These are phyloP conservation scores for Myiotriccus ornatus DNA, from an alignment of 2,797 vertebrate genomes.

Conservation along the genomic window DNA sequence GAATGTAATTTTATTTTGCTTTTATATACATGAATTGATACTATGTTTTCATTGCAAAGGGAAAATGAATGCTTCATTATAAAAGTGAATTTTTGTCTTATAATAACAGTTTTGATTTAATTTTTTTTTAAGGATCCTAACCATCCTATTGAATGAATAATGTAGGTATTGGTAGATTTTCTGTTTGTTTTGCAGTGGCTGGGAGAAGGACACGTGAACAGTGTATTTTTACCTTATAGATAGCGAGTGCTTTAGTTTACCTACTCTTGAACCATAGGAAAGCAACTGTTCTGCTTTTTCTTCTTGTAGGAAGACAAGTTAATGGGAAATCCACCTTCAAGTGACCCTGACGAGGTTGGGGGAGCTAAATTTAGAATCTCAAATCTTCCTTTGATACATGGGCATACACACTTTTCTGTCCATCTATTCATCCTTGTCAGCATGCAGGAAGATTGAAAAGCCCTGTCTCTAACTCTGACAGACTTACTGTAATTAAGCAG, in stretches of 20 bases:
- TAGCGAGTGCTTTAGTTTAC: background rate
- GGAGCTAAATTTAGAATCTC: conserved; percentile 17
- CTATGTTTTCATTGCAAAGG: background rate
- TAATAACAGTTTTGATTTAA: background rate
- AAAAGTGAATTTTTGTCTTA: background rate
- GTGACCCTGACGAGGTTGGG: background rate
- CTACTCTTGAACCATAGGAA: background rate
- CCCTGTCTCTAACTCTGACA: background rate
- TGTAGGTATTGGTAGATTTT: background rate
- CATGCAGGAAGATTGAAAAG: background rate
- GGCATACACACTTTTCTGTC: background rate
- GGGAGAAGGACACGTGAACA: background rate
- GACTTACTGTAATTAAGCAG: background rate
- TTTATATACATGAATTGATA: background rate
- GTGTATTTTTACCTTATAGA: background rate
- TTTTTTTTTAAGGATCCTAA: background rate
- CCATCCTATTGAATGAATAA: background rate
- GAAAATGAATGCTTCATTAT: background rate
- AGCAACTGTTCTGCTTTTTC: background rate
- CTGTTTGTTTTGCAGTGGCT: background rate
- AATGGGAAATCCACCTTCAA: background rate
- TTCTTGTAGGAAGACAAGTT: background rate
- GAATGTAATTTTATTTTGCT: background rate
- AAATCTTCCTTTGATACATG: background rate
- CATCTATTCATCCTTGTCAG: conserved; percentile 16